Conservation (phyloP, 2,888 invertebrate genomes). For the Sphaerophoria taeniata region DNA sequence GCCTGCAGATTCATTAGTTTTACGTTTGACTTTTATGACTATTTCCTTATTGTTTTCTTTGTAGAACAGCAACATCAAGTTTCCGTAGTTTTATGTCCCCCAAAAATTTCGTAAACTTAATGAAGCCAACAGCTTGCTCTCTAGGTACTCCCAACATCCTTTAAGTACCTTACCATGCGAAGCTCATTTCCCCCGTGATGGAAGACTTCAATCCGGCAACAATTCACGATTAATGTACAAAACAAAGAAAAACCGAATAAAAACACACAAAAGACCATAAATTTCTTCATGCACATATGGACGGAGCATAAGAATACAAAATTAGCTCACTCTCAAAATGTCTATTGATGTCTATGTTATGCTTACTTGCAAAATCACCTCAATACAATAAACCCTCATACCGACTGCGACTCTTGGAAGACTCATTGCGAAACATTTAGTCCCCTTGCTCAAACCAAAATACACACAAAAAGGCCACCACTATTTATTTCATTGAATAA, state of each 20-base stretch:
- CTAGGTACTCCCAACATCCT: too few relatives aligned
- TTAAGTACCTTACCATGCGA: too few relatives aligned
- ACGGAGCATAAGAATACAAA: too few relatives aligned
- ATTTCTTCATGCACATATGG: neutral
- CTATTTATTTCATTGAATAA: constrained; percentile 34
- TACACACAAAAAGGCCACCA: constrained; percentile 1
- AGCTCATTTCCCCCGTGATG: too few relatives aligned
- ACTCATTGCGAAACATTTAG: neutral
- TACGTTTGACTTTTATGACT: too few relatives aligned
- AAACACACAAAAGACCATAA: neutral
- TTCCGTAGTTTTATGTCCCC: too few relatives aligned
- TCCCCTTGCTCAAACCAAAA: neutral
- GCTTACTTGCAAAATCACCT: constrained; percentile 19
- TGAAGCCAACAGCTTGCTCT: too few relatives aligned
- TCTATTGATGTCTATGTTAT: neutral
- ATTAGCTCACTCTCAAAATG: neutral
- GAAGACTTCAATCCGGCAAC: too few relatives aligned
- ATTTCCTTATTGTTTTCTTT: too few relatives aligned
- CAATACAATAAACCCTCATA: neutral
- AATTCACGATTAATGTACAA: neutral
- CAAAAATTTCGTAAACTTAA: too few relatives aligned
- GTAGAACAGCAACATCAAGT: too few relatives aligned
- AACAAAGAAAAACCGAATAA: neutral
- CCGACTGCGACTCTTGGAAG: neutral
- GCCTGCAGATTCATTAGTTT: too few relatives aligned